Evolutionary conservation across 2,113 vertebrate species (phyloP).

Genomic region (Telmatochromis sp.): DNA sequence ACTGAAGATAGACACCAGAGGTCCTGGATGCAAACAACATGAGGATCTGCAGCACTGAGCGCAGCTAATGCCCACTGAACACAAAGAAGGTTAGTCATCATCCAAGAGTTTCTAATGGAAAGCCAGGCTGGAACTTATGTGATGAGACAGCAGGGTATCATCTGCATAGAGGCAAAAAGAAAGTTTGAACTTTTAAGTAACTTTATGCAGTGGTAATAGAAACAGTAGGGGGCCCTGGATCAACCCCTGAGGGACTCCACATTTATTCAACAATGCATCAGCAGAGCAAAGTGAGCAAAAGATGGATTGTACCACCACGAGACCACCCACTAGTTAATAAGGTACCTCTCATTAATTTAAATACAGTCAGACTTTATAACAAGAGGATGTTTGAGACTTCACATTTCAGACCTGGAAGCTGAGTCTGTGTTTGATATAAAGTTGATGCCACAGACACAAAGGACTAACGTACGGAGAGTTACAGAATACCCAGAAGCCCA

Average conservation of each 20-base stretch:
- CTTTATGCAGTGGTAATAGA: not conserved
- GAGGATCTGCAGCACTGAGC: not conserved
- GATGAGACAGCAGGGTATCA: not conserved
- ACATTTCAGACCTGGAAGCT: not conserved
- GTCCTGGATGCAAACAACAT: not conserved
- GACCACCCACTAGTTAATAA: not conserved
- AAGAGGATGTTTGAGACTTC: not conserved
- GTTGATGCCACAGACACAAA: not conserved
- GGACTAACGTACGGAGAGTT: not conserved
- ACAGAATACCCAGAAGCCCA: not conserved
- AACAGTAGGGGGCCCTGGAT: not conserved
- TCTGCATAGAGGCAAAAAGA: not conserved
- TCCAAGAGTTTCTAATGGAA: not conserved
- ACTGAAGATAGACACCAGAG: not conserved
- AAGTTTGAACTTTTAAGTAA: not conserved
- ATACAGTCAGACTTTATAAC: not conserved
- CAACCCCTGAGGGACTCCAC: not conserved
- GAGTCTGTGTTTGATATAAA: not conserved
- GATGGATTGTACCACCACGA: not conserved
- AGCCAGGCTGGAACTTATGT: not conserved
- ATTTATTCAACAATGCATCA: not conserved
- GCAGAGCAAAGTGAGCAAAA: not conserved
- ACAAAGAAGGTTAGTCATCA: not conserved
- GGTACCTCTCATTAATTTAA: not conserved
- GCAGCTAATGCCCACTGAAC: not conserved